phyloP scores from a whole-genome alignment of 2,113 vertebrate genomes.

The Ptychochromis oligacanthus region DNA sequence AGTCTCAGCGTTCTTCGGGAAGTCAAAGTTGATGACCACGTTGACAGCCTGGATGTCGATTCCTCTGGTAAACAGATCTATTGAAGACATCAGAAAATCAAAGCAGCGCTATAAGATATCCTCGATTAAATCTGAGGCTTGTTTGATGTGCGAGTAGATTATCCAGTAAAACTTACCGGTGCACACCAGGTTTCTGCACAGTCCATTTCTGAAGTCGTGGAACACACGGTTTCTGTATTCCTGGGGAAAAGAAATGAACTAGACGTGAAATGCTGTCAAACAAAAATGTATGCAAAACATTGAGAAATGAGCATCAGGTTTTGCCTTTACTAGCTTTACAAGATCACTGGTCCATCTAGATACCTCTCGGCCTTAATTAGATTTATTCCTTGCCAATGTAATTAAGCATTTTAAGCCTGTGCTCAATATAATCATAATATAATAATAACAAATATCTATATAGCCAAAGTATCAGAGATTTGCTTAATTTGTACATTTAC shows the following conservation, averaged over 20 bases:
- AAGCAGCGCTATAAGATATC: fast-evolving
- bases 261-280: neutral
- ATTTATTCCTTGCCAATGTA: neutral
- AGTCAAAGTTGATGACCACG: conserved; percentile 86
- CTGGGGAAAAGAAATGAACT: conserved; percentile 32
- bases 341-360: neutral
- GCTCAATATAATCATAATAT: neutral
- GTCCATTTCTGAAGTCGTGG: conserved; percentile 83
- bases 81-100: neutral
- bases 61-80: conserved; percentile 85
- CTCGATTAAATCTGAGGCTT: neutral
- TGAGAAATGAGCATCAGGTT: fast-evolving
- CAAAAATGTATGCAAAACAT: neutral
- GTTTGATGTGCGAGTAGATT: neutral
- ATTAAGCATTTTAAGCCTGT: neutral
- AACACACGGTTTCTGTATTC: conserved; percentile 82
- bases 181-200: conserved; percentile 85
- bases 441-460: no score
- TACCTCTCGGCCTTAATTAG: neutral
- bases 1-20: conserved; percentile 83
- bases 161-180: conserved; percentile 71
- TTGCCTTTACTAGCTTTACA: neutral
- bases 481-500: no score
- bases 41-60: conserved; percentile 86
- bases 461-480: neutral